Evolutionary conservation across 2,888 invertebrate genomes (phyloP), one percentile per base, ranked within the genome.

Genomic region (Nymphalis urticae): DNA sequence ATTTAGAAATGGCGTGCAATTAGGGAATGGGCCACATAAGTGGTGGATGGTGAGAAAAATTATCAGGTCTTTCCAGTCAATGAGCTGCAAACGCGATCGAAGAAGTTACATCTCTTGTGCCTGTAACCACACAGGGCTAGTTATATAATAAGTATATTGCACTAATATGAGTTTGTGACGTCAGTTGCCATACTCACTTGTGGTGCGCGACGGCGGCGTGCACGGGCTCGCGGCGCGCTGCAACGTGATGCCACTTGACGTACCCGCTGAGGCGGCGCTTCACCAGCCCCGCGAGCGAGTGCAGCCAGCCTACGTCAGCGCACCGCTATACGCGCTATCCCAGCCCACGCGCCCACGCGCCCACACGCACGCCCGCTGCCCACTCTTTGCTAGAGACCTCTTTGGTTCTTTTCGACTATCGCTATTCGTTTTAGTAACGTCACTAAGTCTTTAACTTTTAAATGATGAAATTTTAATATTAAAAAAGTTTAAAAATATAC

Each of bases 231-330:
- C 77, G 78, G 79, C 88, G 85, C 82, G 89, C 91, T 90, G 90
- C 90, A 90, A 92, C 86, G 88, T 92, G 94, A 92, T 96, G 95
- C 89, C 96, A 94, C 93, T 96, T 96, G 82, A 96, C 95, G 92
- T 96, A 96, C 77, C 96, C 96, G 84, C 96, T 95, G 89, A 97
- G 96, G 84, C 96, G 95, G 88, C 96, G 96, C 92, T 96, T 97
- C 89, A 95, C 93, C 84, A 94, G 94, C 89, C 94, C 94, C 86
- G 94, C 94, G 88, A 95, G 90, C 85, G 94, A 94, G 94, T 94
- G 94, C 92, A 94, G 94, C 94, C 94, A 94, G 94, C 94, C 93
- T 93, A 88, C 86, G 82, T 42, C 58, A 36, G 19, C 72, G 73
- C 75, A 74, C 70, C 72, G 73, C 74, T 74, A 72, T 74, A 65